phyloP scores from a whole-genome alignment of 2,113 vertebrate genomes.

The Machaerirhynchus nigripectus region DNA sequence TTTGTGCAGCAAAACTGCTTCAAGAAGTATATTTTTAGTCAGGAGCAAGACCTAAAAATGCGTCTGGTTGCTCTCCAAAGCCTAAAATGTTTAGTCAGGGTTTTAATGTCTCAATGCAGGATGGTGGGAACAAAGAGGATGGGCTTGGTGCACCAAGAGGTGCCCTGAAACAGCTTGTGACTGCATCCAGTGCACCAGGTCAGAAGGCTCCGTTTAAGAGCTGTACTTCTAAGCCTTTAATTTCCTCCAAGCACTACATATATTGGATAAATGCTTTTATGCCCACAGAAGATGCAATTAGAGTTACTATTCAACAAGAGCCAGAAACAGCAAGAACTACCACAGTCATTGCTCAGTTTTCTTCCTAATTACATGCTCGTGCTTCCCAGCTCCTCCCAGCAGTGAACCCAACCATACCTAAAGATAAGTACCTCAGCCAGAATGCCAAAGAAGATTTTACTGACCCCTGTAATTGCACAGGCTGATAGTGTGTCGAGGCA shows the following conservation, averaged over 20 bases:
- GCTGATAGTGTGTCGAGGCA: neutral
- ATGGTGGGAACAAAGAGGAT: neutral
- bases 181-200: neutral
- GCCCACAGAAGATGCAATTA: constrained; percentile 8
- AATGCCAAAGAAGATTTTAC: neutral
- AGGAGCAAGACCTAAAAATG: neutral
- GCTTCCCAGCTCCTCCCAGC: constrained; percentile 1
- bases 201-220: neutral
- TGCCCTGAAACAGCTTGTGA: neutral
- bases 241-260: constrained; percentile 23
- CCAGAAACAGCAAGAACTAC: neutral
- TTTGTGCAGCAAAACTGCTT: neutral
- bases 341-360: neutral
- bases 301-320: neutral
- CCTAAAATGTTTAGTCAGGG: neutral
- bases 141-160: rapidly evolving
- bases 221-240: constrained; percentile 21
- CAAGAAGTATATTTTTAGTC: neutral
- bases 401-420: neutral
- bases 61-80: neutral
- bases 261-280: neutral
- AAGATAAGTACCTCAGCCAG: neutral
- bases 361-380: neutral
- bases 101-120: neutral
- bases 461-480: neutral